Evolutionary conservation across 2,888 invertebrate species (phyloP), one percentile per base, ranked within the genome.

Genomic region (Machimus atricapillus): DNA sequence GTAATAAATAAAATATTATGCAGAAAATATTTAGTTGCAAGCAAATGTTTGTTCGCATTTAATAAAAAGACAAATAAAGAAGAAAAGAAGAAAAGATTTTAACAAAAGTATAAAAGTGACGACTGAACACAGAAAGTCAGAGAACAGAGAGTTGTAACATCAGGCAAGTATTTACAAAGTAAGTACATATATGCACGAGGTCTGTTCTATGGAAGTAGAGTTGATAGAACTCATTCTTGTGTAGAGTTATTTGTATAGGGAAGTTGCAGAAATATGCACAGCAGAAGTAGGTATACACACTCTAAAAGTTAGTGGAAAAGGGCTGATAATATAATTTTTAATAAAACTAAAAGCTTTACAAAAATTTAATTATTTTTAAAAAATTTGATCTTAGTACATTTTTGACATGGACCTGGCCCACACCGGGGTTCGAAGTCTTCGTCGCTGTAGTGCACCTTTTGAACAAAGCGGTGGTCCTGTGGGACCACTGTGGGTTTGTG

Each of bases 401-500:
- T 93, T 94, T 93, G 94, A 93, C 93, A 94, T 94, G 93, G 95
- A 95, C 94, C 96, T 95, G 93, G 96, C 95, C 96, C 96, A 96
- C 93, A 96, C 95, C 91, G 96, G 96, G 91, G 96, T 95, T 93
- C 96, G 95, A 93, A 96, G 95, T 91, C 96, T 95, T 93, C 96
- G 95, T 93, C 94, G 95, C 94, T 95, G 95, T 89, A 94, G 94
- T 90, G 95, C 94, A 92, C 93, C 93, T 92, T 92, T 92, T 3
- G 85, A 74, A 90, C 91, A 90, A 90, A 91, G 90, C 91, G 92
- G 92, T 90, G 93, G 92, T 88, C 93, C 93, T 87, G 93, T 93
- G 90, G 93, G 93, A 89, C 93, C 92, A 90, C 93, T 92, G 90
- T 92, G 92, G 74, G 93, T 92, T 89, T 91, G 92, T 9, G 93